Conservation (phyloP, 2,888 invertebrate species). For the Drosophila bunnanda region DNA sequence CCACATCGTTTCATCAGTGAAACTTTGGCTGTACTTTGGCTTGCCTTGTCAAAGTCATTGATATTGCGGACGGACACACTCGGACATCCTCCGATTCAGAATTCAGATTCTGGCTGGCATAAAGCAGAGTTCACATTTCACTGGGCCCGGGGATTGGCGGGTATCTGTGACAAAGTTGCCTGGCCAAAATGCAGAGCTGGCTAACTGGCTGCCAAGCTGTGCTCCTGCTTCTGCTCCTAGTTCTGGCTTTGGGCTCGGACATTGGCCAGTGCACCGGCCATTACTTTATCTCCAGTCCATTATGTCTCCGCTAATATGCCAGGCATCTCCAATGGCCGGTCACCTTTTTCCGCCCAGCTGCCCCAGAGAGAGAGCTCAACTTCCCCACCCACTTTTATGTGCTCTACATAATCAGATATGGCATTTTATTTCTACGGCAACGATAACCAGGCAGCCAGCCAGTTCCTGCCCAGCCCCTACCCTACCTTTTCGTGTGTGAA, state of each 20-base stretch:
- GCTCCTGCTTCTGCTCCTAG: conserved; percentile 14
- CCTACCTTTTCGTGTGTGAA: conserved; percentile 18
- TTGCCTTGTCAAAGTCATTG: conserved; percentile 35
- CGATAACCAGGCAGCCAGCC: conserved; percentile 29
- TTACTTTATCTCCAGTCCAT: conserved; percentile 69
- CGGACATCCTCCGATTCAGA: conserved; percentile 30
- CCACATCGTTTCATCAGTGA: conserved; percentile 26
- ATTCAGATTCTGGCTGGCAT: conserved; percentile 27
- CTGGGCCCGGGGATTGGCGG: conserved; percentile 19
- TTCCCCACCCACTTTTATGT: conserved; percentile 61
- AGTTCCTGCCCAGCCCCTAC: conserved; percentile 4
- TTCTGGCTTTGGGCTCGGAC: conserved; percentile 12
- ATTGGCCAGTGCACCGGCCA: conserved; percentile 64
- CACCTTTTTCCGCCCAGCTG: conserved; percentile 41
- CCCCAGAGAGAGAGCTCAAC: conserved; percentile 5
- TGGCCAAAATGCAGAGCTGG: conserved; percentile 12
- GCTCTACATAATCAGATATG: conserved; percentile 76
- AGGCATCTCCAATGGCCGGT: conserved; percentile 48
- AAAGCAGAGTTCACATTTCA: conserved; percentile 63
- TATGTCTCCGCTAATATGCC: conserved; percentile 72
- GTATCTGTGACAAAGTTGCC: conserved; percentile 51
- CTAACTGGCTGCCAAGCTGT: conserved; percentile 6
- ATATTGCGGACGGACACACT: conserved; percentile 55
- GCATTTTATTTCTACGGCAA: conserved; percentile 68
- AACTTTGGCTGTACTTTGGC: conserved; percentile 15